phyloP scores from a whole-genome alignment of 1,140 invertebrate genomes.

The Drosophila paulistorum region DNA sequence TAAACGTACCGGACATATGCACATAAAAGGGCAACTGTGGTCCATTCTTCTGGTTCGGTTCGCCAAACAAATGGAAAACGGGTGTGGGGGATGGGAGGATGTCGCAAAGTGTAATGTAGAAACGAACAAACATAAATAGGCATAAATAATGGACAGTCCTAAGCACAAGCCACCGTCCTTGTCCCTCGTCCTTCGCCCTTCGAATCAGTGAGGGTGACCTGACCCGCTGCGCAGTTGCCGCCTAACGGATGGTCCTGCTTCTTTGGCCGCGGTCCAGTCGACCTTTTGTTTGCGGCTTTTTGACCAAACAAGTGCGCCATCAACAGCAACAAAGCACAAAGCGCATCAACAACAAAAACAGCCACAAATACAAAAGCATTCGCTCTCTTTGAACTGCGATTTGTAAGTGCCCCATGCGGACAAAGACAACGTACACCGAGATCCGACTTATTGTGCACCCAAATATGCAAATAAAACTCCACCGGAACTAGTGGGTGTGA shows the following conservation, averaged over 20 bases:
- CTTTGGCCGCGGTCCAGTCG: conserved; percentile 43
- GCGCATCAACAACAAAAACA: conserved; percentile 53
- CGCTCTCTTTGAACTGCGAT: conserved; percentile 61
- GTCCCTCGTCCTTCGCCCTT: background rate
- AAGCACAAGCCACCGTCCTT: background rate
- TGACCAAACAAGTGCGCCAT: conserved; percentile 73
- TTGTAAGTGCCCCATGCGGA: conserved; percentile 45
- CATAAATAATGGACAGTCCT: conserved; percentile 62
- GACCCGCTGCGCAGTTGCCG: conserved; percentile 15
- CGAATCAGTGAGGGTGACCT: conserved; percentile 18
- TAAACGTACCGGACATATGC: conserved; percentile 22
- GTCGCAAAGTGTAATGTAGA: conserved; percentile 47
- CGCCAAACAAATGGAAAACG: conserved; percentile 19
- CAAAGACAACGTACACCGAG: conserved; percentile 9
- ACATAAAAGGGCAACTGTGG: conserved; percentile 33
- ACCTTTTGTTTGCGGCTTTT: conserved; percentile 71
- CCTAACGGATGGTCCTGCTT: conserved; percentile 23
- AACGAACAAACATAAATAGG: conserved; percentile 59
- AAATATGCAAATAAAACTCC: conserved; percentile 27
- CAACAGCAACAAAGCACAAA: conserved; percentile 64
- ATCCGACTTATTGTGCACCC: conserved; percentile 13
- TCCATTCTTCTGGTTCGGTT: conserved; percentile 18
- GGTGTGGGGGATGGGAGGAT: conserved; percentile 3
- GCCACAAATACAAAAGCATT: conserved; percentile 56
- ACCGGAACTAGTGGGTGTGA: background rate